Evolutionary conservation across 2,797 vertebrate species (phyloP).

Genomic region (Eulemur albifrons): DNA sequence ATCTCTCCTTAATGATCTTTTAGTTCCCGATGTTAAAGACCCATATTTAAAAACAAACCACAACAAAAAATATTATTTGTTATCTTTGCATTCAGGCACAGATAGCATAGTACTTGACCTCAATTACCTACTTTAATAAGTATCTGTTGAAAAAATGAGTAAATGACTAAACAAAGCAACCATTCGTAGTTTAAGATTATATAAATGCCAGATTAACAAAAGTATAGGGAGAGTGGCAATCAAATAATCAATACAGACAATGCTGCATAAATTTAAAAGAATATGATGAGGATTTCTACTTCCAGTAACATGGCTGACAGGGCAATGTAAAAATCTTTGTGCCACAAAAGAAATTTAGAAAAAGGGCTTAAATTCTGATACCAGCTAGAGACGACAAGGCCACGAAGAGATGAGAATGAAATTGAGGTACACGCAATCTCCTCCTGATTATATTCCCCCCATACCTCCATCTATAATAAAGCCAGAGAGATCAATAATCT

Average conservation of each 20-base stretch:
- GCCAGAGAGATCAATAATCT: neutral
- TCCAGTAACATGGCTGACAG: neutral
- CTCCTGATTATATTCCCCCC: neutral
- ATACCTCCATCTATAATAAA: neutral
- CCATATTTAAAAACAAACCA: neutral
- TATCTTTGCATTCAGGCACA: neutral
- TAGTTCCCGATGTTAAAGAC: constrained; percentile 6
- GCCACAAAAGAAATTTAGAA: neutral
- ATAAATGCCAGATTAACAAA: neutral
- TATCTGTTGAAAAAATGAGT: neutral
- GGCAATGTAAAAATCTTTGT: neutral
- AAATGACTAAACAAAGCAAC: neutral
- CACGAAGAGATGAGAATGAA: neutral
- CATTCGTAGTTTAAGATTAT: neutral
- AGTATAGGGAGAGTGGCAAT: neutral
- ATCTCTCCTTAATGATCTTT: neutral
- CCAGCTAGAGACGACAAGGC: neutral
- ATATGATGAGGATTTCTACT: neutral
- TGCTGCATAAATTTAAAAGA: neutral
- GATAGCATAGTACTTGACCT: neutral
- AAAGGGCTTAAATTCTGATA: neutral
- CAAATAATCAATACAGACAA: neutral
- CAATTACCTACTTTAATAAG: neutral
- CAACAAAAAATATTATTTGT: neutral
- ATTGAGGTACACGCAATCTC: neutral